Evolutionary conservation across 2,797 vertebrate species (phyloP).

Genomic region (Hypotaenidia philippensis): DNA sequence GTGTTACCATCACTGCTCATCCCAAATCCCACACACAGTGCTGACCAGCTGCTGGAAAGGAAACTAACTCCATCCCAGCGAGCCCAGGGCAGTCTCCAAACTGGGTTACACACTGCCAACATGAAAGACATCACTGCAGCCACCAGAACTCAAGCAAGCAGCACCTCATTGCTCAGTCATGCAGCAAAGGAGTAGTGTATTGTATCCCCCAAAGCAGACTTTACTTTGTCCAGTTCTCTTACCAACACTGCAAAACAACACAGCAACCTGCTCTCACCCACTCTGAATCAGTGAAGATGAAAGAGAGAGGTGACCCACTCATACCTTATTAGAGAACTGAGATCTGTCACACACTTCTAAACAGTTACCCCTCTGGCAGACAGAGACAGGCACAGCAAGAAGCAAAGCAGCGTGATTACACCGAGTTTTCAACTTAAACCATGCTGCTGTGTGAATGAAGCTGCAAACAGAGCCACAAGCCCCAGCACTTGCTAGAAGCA

Average conservation of each 20-base stretch:
- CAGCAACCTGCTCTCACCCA: not conserved
- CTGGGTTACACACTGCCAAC: not conserved
- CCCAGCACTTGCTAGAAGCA: not conserved
- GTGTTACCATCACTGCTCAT: no score
- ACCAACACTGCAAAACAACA: not conserved
- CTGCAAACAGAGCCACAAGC: not conserved
- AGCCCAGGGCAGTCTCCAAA: not conserved
- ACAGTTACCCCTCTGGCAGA: not conserved
- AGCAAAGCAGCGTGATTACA: not conserved
- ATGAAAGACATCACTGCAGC: not conserved
- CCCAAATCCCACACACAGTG: no score
- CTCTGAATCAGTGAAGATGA: not conserved
- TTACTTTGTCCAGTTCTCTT: not conserved
- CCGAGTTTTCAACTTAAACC: not conserved
- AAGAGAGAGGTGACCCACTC: not conserved
- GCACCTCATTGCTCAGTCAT: not conserved
- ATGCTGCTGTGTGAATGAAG: not conserved
- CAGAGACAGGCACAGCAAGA: not conserved
- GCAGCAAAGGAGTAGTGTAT: not conserved
- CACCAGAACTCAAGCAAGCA: not conserved
- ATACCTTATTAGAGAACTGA: not conserved
- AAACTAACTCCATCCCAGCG: no score
- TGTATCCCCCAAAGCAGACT: not conserved
- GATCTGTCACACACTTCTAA: not conserved
- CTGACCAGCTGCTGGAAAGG: no score